These are phyloP conservation scores for Ditylenchus dipsaci DNA, from an alignment of 1,140 invertebrate genomes.

Conservation along the genomic window DNA sequence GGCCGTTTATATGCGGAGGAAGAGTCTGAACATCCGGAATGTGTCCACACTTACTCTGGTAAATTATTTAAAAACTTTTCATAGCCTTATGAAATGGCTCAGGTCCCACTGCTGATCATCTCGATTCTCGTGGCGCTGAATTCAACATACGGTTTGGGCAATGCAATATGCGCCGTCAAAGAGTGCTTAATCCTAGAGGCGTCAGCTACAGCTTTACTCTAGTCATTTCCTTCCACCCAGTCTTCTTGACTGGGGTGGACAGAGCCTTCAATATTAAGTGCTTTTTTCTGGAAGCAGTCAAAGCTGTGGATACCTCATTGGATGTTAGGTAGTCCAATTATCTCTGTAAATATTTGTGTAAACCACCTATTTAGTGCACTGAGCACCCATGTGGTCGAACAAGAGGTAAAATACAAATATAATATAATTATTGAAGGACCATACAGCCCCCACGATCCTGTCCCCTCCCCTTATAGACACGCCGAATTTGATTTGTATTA, in stretches of 20 bases:
- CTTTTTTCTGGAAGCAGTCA: slow-evolving; percentile 56
- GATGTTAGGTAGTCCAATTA: slow-evolving; percentile 48
- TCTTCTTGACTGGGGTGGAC: slow-evolving; percentile 55
- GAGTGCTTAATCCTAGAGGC: slow-evolving; percentile 53
- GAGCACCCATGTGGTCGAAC: slow-evolving; percentile 48
- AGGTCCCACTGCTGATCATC: not conserved
- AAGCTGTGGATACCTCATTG: slow-evolving; percentile 46
- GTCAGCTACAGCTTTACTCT: slow-evolving; percentile 53
- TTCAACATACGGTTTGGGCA: slow-evolving; percentile 51
- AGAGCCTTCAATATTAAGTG: slow-evolving; percentile 54
- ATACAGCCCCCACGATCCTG: too few species aligned
- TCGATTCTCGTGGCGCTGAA: slow-evolving; percentile 17
- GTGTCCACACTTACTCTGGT: slow-evolving; percentile 36
- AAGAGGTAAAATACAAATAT: too few species aligned
- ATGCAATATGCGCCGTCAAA: slow-evolving; percentile 55
- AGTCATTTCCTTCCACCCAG: slow-evolving; percentile 53
- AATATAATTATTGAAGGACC: too few species aligned
- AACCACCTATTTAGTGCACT: slow-evolving; percentile 32
- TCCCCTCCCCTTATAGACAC: too few species aligned
- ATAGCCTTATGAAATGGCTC: slow-evolving; percentile 3
- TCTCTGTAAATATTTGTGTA: too few species aligned
- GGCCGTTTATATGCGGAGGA: slow-evolving; percentile 54
- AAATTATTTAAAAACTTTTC: not conserved
- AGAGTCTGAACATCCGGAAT: slow-evolving; percentile 48
- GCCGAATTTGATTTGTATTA: too few species aligned